Evolutionary conservation across 2,797 vertebrate genomes (phyloP).

Genomic region (Dendrocincla tyrannina): DNA sequence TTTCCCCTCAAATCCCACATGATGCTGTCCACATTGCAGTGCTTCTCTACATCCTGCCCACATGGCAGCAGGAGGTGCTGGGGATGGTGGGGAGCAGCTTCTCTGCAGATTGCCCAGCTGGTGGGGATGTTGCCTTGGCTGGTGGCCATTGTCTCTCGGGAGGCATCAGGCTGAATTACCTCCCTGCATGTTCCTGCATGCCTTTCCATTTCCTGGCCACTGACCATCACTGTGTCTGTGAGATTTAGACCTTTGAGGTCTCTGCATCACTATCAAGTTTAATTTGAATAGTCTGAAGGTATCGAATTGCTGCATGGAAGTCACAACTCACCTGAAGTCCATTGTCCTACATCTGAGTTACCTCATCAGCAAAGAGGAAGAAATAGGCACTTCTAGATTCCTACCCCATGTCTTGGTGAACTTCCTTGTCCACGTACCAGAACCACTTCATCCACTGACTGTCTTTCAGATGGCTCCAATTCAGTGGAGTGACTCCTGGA

Average conservation of each 20-base stretch:
- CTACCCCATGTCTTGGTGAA: accelerated
- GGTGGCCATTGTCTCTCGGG: not conserved
- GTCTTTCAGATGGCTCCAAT: not conserved
- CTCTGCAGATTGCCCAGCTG: too few species aligned
- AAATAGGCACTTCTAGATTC: not conserved
- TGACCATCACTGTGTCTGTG: not conserved
- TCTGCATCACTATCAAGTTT: not conserved
- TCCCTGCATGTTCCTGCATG: accelerated
- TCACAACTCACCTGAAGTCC: not conserved
- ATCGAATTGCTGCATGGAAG: not conserved
- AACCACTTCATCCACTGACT: not conserved
- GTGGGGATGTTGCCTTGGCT: not conserved
- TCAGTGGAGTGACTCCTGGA: not conserved
- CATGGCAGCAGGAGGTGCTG: accelerated
- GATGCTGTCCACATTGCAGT: not conserved
- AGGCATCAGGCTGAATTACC: not conserved
- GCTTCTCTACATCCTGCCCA: not conserved
- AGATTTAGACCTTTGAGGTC: not conserved
- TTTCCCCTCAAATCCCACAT: not conserved
- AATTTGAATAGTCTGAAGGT: not conserved
- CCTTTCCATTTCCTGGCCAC: not conserved
- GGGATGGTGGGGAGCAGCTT: not conserved
- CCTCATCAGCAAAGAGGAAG: not conserved
- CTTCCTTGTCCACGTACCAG: not conserved
- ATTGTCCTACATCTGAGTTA: not conserved